Conservation (phyloP, 1,140 invertebrate species). For the Neodiprion virginianus region DNA sequence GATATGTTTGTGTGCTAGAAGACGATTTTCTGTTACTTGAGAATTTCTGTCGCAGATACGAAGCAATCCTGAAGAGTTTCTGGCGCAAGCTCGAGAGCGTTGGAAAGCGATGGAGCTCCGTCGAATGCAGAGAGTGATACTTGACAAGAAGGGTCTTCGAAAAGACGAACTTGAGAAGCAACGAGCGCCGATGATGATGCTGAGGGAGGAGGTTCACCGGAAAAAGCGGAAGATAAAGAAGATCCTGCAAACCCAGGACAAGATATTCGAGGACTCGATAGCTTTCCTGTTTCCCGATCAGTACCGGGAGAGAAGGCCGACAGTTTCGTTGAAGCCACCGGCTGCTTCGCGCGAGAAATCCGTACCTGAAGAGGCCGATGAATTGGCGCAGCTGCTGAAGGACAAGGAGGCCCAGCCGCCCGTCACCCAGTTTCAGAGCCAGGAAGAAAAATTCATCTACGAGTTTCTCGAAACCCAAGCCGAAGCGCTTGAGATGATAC, state of each 20-base stretch:
- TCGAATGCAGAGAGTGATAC: conserved; percentile 57
- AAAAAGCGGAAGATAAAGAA: conserved; percentile 49
- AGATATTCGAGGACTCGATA: conserved; percentile 43
- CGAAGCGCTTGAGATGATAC: conserved; percentile 32
- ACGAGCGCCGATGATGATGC: conserved; percentile 51
- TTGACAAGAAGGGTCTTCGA: conserved; percentile 58
- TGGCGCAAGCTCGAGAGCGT: conserved; percentile 49
- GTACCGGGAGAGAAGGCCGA: conserved; percentile 9
- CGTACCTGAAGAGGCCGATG: not conserved
- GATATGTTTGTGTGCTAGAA: not conserved
- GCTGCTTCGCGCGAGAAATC: not conserved
- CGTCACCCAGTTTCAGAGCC: conserved; percentile 19
- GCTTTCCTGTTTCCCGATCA: conserved; percentile 41
- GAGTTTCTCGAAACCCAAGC: conserved; percentile 39
- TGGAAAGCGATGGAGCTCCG: conserved; percentile 54
- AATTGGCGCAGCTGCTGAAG: not conserved
- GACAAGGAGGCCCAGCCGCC: not conserved
- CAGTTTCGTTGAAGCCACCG: not conserved
- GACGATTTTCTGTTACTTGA: conserved; percentile 14
- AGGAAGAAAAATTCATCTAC: conserved; percentile 40
- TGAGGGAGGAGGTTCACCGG: conserved; percentile 50
- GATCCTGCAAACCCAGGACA: conserved; percentile 36
- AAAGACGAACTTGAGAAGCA: conserved; percentile 57
- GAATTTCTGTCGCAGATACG: not conserved
- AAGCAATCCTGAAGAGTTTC: conserved; percentile 42